Evolutionary conservation across 1,140 invertebrate species (phyloP), one percentile per base, ranked within the genome.

Genomic region (Amphibalanus amphitrite): DNA sequence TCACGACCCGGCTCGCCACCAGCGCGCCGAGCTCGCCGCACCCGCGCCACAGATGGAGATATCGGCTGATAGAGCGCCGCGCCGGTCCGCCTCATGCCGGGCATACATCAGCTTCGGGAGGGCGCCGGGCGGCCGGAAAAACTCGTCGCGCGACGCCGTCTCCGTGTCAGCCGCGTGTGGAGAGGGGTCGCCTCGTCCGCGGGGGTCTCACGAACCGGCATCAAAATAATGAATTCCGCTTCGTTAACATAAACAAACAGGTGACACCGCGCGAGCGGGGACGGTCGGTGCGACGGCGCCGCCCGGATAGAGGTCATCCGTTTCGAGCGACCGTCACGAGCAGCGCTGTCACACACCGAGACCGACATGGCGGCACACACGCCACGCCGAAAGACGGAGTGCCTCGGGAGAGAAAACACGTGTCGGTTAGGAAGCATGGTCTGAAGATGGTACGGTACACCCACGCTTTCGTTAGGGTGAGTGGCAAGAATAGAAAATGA

Each of bases 191-290:
- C 47, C 6, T 59, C 47, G 47, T 59, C 47, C 47, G 47, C 47
- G 47, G 47, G 47, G 47, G 47, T 59, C 47, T 59, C 47, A 59
- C 47, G 47, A 59, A 13, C 47, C 20, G 17, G 20, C 47, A 59
- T 59, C 47, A 59, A 59, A 59, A 59, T 59, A 59, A 59, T 59
- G 47, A 59, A 59, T 59, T 59, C 47, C 47, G 47, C 47, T 59
- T 59, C 47, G 47, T 59, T 59, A 59, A 59, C 47, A 59, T 59
- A 59, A 59, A 59, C 47, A 59, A 59, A 59, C 47, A 59, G 47
- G 47, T 23, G 47, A 59, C 47, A 59, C 13, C 10, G 47, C 47
- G 47, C 47, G 47, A 59, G 10, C 13, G 47, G n/a, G 33, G 20
- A 13, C 13, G 47, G 17, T 20, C 47, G 47, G 47, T 20, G 47